Evolutionary conservation across 2,888 invertebrate species (phyloP), one percentile per base, ranked within the genome.

Genomic region (Anticlea derivata): DNA sequence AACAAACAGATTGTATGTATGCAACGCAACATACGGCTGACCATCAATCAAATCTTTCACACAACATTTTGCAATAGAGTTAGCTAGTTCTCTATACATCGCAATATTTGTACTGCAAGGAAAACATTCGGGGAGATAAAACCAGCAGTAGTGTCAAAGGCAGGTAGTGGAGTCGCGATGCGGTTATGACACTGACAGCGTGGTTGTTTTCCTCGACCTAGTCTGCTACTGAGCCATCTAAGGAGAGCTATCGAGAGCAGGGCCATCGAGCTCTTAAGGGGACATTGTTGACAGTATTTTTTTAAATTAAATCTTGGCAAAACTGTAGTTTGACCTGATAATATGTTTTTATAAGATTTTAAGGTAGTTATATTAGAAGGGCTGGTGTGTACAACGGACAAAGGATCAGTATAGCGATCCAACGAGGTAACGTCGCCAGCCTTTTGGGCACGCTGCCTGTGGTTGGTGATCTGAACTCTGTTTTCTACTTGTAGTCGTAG

Each of bases 191-290:
- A 87, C 85, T 85, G 88, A 86, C 85, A 83, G 79, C 78, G 80
- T 77, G 83, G 80, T 83, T 64, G 89, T 76, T 90, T 83, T 86
- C 89, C 89, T 90, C 89, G 89, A 90, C 89, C 89, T 86, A 90
- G 83, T 89, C 86, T 86, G 76, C 73, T 76, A 77, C 75, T 83
- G 89, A 83, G 86, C 86, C 89, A 89, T 89, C 89, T 88, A 88
- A 83, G 88, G 88, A 88, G 86, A 84, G 76, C 78, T 81, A 89
- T 87, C 85, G 88, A 88, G 89, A 89, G 88, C 88, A 87, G 78
- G 89, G 88, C 86, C 88, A 81, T 70, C 84, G 74, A 69, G 83
- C 81, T 83, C 77, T 85, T 83, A 83, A 85, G 83, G 79, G 72
- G 80, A 78, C 75, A 83, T 80, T 79, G 80, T 27, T 80, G 70